These are phyloP conservation scores for Trinorchestia longiramus DNA, from an alignment of 1,140 invertebrate genomes.

Conservation along the genomic window DNA sequence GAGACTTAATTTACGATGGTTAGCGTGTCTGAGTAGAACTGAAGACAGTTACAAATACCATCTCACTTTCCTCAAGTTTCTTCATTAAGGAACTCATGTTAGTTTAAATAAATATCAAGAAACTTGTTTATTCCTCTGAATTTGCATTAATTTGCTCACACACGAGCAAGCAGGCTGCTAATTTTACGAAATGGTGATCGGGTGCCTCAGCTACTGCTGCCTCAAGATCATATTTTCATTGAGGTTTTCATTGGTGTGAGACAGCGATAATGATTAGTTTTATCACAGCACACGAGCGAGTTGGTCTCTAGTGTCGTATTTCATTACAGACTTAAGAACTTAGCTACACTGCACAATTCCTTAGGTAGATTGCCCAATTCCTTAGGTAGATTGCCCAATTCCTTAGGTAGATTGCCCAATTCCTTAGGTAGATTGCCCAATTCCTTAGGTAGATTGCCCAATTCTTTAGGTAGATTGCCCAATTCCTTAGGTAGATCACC, in stretches of 20 bases:
- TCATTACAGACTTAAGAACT: not conserved
- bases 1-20: not conserved
- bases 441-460: too few relatives aligned
- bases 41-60: not conserved
- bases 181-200: not conserved
- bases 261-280: not conserved
- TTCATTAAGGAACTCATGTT: not conserved
- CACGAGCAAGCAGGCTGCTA: not conserved
- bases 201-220: not conserved
- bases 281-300: too few relatives aligned
- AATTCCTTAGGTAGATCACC: too few relatives aligned
- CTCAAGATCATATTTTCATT: not conserved
- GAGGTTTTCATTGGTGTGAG: too few relatives aligned
- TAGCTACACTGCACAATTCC: not conserved
- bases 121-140: too few relatives aligned
- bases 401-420: too few relatives aligned
- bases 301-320: not conserved
- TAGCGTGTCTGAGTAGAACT: not conserved
- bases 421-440: too few relatives aligned
- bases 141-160: too few relatives aligned
- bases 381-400: not conserved
- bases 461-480: too few relatives aligned
- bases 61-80: not conserved
- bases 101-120: not conserved
- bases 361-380: not conserved